These are phyloP conservation scores for Plebejus argus DNA, from an alignment of 2,888 invertebrate genomes.

Conservation along the genomic window DNA sequence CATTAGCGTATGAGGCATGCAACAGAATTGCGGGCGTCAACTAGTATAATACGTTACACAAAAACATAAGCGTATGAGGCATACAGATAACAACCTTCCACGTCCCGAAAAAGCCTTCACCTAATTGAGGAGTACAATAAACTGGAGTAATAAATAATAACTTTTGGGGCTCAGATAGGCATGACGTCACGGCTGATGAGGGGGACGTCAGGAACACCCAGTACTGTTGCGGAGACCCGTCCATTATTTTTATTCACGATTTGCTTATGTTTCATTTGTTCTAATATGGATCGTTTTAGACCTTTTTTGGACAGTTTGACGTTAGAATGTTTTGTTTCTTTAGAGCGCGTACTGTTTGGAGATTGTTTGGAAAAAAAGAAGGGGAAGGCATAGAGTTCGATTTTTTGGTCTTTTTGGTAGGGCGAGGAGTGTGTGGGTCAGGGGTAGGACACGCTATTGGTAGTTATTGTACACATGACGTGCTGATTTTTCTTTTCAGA, in stretches of 20 bases:
- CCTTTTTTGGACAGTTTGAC: conserved; percentile 5
- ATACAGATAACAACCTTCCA: neutral
- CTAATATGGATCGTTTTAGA: neutral
- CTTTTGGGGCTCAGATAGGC: conserved; percentile 36
- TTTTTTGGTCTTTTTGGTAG: neutral
- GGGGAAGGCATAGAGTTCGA: neutral
- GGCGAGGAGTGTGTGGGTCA: neutral
- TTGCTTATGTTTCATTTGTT: conserved; percentile 26
- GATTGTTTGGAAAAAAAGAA: neutral
- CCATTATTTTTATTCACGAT: conserved; percentile 25
- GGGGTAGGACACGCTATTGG: no score
- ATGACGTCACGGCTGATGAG: conserved; percentile 43
- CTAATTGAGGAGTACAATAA: conserved; percentile 29
- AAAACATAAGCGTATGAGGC: neutral
- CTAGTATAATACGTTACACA: neutral
- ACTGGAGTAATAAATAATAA: conserved; percentile 30
- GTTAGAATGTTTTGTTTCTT: conserved; percentile 1
- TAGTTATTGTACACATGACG: neutral
- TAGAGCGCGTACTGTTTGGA: neutral
- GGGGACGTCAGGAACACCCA: conserved; percentile 41
- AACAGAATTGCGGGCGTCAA: no score
- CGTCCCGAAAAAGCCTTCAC: neutral
- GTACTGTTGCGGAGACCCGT: conserved; percentile 31
- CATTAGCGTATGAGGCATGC: neutral
- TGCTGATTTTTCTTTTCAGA: neutral